Percentiles rank a stretch among this genome's conserved stretches.
phyloP scores from a whole-genome alignment of 2,113 vertebrate genomes.

The Dermatemys mawii region DNA sequence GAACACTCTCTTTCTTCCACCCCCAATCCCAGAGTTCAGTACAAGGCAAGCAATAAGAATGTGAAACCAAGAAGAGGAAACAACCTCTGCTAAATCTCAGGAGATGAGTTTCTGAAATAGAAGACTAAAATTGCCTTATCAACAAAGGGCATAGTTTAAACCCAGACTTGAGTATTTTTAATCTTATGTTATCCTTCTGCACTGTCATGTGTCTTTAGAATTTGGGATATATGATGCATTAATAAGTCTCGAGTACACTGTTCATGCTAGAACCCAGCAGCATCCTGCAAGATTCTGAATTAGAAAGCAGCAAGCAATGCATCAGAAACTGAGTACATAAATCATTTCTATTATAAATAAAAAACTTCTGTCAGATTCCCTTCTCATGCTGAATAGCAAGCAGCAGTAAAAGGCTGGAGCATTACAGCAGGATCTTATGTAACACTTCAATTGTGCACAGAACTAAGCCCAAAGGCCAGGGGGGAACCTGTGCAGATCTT shows the following conservation, averaged over 20 bases:
- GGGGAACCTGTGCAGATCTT: not conserved
- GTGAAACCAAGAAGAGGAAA: not conserved
- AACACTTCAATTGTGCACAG: constrained; percentile 41
- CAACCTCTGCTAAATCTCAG: rapidly evolving
- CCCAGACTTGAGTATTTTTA: not conserved
- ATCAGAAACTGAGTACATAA: not conserved
- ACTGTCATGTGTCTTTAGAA: not conserved
- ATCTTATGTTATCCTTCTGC: not conserved
- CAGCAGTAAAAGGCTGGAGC: not conserved
- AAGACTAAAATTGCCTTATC: not conserved
- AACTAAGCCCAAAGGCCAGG: not conserved
- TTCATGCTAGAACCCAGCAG: not conserved
- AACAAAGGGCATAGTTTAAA: not conserved
- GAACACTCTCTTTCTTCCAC: not conserved
- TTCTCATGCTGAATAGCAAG: not conserved
- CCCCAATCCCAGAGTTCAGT: not conserved
- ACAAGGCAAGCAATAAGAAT: not conserved
- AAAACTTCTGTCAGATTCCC: not conserved
- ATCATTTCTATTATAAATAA: not conserved
- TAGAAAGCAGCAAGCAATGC: not conserved
- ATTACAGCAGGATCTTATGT: constrained; percentile 58
- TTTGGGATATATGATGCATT: not conserved
- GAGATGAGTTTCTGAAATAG: rapidly evolving
- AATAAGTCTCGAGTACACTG: not conserved
- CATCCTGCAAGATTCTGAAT: not conserved